Evolutionary conservation across 2,797 vertebrate species (phyloP).

Genomic region (Bradypodion ventrale): DNA sequence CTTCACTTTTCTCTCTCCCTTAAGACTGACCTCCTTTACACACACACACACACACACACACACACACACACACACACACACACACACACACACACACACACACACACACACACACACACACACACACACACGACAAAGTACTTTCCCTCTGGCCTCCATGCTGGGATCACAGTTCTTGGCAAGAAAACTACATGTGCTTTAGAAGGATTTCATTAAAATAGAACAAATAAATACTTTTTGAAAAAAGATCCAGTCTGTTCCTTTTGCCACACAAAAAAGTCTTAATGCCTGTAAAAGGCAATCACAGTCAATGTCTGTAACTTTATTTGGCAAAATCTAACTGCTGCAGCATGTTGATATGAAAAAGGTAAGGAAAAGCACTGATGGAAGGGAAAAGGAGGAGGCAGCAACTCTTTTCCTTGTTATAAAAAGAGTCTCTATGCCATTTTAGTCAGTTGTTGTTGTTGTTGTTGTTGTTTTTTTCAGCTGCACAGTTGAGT

Average conservation of each 20-base stretch:
- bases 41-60: no score
- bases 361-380: not conserved
- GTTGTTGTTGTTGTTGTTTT: no score
- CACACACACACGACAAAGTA: no score
- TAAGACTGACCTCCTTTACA: no score
- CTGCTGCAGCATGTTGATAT: not conserved
- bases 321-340: conserved; percentile 1
- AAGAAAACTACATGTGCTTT: not conserved
- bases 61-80: no score
- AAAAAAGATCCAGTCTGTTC: not conserved
- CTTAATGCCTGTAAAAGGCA: conserved; percentile 25
- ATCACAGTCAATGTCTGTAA: not conserved
- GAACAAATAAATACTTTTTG: conserved; percentile 21
- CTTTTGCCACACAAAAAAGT: not conserved
- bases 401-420: not conserved
- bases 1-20: not conserved
- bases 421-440: not conserved
- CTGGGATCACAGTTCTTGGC: conserved; percentile 3
- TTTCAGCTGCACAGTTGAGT: no score
- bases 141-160: not conserved
- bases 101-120: no score
- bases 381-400: not conserved
- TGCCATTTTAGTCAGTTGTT: not conserved
- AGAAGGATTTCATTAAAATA: conserved; percentile 22
- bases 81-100: no score